Percentiles rank a stretch among this genome's conserved stretches.
Conservation (phyloP, 2,113 vertebrate species). For the Puma concolor region DNA sequence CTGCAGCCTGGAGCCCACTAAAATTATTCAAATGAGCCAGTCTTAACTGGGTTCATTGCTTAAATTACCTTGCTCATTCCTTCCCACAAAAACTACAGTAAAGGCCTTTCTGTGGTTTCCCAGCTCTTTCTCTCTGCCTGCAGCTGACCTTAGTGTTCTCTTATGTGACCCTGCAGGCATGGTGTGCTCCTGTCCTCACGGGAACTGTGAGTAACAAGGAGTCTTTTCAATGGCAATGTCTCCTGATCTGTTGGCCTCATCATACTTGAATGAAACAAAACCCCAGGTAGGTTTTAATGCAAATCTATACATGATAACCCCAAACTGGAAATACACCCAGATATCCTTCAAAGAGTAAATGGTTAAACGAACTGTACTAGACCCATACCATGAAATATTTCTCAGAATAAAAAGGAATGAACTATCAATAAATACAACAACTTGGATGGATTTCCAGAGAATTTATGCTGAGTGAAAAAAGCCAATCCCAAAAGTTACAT, state of each 20-base stretch:
- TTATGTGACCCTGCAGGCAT: not conserved
- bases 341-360: not conserved
- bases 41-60: not conserved
- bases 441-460: not conserved
- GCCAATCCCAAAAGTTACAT: not conserved
- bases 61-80: not conserved
- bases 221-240: not conserved
- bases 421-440: not conserved
- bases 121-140: not conserved
- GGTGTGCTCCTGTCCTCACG: not conserved
- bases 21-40: not conserved
- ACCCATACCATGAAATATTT: not conserved
- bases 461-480: not conserved
- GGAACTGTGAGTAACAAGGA: not conserved
- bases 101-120: not conserved
- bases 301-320: not conserved
- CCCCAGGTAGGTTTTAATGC: not conserved
- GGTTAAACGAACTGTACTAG: not conserved
- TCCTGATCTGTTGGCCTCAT: not conserved
- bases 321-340: not conserved
- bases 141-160: not conserved
- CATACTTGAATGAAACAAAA: not conserved
- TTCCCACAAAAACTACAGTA: not conserved
- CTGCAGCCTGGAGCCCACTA: not conserved
- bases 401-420: not conserved